These are phyloP conservation scores for Pelagia noctiluca DNA, from an alignment of 30 jellyfish, hydroid and myxozoan genomes.

Conservation along the genomic window DNA sequence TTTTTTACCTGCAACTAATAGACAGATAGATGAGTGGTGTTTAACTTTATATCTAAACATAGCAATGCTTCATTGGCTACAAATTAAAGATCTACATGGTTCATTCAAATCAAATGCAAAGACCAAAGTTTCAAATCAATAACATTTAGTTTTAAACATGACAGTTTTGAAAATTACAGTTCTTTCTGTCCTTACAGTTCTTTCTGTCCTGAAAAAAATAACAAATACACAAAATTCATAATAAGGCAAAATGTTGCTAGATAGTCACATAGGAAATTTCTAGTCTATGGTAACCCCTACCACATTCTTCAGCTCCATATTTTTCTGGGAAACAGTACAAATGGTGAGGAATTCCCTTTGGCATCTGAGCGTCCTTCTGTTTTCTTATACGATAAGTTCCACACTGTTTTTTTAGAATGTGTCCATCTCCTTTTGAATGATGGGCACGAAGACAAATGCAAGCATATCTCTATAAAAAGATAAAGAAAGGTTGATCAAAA, in stretches of 20 bases:
- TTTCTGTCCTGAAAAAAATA: background rate
- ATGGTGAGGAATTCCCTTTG: conserved; percentile 20
- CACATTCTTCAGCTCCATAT: conserved; percentile 26
- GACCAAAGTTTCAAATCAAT: background rate
- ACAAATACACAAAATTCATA: background rate
- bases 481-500: background rate
- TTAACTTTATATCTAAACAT: background rate
- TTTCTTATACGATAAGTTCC: conserved; percentile 3
- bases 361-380: conserved; percentile 2
- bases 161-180: background rate
- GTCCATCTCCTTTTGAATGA: conserved; percentile 17
- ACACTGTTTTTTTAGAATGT: background rate
- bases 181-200: conserved; percentile 5
- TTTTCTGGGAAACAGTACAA: conserved; percentile 4
- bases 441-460: conserved; percentile 9
- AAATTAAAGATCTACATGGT: conserved; percentile 1
- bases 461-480: conserved; percentile 4
- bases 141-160: background rate
- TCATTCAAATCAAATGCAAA: conserved; percentile 1
- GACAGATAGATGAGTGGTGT: background rate
- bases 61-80: conserved; percentile 2
- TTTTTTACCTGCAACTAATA: conserved; percentile 1
- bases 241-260: conserved; percentile 3
- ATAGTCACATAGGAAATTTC: background rate
- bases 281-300: conserved; percentile 12